phyloP scores from a whole-genome alignment of 2,888 invertebrate species.

The Torymus tubicola region DNA sequence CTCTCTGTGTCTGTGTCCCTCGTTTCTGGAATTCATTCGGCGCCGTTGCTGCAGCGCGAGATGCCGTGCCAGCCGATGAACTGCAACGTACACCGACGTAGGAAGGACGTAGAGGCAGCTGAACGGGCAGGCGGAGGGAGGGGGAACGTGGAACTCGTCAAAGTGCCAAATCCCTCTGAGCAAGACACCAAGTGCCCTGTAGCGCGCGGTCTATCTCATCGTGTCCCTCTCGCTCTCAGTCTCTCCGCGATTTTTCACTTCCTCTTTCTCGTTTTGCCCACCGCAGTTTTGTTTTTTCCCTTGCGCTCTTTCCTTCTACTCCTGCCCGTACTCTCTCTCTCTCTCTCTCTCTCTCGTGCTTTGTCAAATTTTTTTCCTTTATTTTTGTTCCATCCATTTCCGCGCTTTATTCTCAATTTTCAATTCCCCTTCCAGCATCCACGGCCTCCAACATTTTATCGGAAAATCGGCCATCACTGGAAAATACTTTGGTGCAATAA shows the following conservation, averaged over 20 bases:
- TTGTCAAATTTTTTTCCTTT: background rate
- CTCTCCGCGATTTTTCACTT: background rate
- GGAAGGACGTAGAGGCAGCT: no score
- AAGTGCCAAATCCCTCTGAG: slow-evolving; percentile 57
- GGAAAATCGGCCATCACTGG: background rate
- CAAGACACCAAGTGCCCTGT: slow-evolving; percentile 30
- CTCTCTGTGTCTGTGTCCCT: slow-evolving; percentile 14
- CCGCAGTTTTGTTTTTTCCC: background rate
- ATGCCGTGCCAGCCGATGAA: slow-evolving; percentile 21
- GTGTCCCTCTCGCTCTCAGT: background rate
- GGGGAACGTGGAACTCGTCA: slow-evolving; percentile 50
- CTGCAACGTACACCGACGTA: slow-evolving; percentile 29
- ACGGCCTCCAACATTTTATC: slow-evolving; percentile 9
- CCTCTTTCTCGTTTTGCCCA: background rate
- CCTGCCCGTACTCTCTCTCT: slow-evolving; percentile 38
- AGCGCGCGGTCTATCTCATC: no score
- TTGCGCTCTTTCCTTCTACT: background rate
- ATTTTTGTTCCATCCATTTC: background rate
- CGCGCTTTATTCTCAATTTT: slow-evolving; percentile 29
- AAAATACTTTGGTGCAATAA: background rate
- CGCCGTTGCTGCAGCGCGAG: background rate
- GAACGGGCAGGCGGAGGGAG: background rate
- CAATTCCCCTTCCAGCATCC: slow-evolving; percentile 5
- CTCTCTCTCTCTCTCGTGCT: slow-evolving; percentile 40
- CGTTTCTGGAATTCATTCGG: slow-evolving; percentile 35